Percentiles rank a stretch among this genome's conserved stretches.
These are phyloP conservation scores for Bacillus rossius DNA, from an alignment of 1,140 invertebrate genomes.

Conservation along the genomic window DNA sequence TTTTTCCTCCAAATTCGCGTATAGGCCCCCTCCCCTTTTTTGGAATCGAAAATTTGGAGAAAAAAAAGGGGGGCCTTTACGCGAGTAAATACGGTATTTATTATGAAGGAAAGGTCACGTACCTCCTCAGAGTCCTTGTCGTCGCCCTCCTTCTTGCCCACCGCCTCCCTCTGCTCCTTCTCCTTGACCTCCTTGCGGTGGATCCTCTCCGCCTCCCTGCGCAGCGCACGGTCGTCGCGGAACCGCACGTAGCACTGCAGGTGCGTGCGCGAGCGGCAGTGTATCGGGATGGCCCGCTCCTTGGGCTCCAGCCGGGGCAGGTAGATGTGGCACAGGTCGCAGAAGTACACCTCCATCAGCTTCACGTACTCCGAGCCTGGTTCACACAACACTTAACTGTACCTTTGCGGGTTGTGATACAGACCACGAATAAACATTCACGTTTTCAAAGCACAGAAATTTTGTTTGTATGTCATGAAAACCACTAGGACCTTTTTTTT, in stretches of 20 bases:
- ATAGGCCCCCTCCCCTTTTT: too few relatives aligned
- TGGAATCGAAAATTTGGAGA: too few relatives aligned
- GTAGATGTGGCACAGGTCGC: constrained; percentile 68
- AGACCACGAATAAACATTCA: too few relatives aligned
- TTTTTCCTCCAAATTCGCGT: too few relatives aligned
- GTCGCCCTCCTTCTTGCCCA: constrained; percentile 25
- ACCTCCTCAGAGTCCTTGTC: background rate
- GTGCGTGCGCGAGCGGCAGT: constrained; percentile 63
- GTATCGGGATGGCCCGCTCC: constrained; percentile 55
- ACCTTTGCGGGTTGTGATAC: too few relatives aligned
- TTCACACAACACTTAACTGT: too few relatives aligned
- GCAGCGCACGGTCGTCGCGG: constrained; percentile 63
- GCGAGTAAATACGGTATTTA: too few relatives aligned
- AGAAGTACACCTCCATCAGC: constrained; percentile 59
- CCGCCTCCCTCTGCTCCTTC: constrained; percentile 20
- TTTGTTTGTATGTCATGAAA: too few relatives aligned
- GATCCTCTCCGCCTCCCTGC: constrained; percentile 59
- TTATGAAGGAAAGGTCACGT: background rate
- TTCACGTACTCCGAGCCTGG: constrained; percentile 9
- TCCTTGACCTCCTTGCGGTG: constrained; percentile 46
- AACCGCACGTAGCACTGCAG: constrained; percentile 64
- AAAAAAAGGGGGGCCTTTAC: too few relatives aligned
- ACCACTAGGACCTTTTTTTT: too few relatives aligned
- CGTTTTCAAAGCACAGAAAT: too few relatives aligned
- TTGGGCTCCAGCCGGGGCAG: constrained; percentile 55